Evolutionary conservation across 92 coral and sea anemone species (phyloP).

Genomic region (Epizoanthus rinbou): DNA sequence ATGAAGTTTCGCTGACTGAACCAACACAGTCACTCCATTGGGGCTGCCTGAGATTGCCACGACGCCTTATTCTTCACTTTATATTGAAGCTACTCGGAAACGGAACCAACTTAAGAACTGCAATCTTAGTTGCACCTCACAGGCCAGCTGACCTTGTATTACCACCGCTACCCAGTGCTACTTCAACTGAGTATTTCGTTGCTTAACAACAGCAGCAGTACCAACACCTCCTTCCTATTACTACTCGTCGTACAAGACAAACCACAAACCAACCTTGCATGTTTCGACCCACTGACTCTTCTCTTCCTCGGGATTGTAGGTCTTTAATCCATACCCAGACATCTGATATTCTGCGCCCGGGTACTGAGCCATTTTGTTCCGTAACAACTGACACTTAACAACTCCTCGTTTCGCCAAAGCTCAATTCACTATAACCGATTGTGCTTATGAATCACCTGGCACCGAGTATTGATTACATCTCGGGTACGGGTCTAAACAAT

Average conservation of each 20-base stretch:
- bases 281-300: constrained; percentile 75
- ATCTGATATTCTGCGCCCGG: constrained; percentile 77
- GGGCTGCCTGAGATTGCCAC: no score
- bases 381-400: not conserved
- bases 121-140: no score
- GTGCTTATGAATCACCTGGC: not conserved
- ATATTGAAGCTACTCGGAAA: no score
- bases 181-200: no score
- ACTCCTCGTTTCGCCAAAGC: not conserved
- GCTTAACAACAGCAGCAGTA: not conserved
- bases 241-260: no score
- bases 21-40: no score
- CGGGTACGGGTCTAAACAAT: not conserved
- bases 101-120: no score
- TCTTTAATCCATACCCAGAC: constrained; percentile 79
- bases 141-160: no score
- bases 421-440: not conserved
- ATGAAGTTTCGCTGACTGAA: no score
- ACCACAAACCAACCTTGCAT: constrained; percentile 65
- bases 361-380: constrained; percentile 65
- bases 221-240: no score
- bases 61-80: no score
- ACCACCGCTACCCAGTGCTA: not conserved
- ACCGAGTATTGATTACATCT: not conserved
- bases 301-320: constrained; percentile 74